Percentiles rank a stretch among this genome's conserved stretches.
Conservation (phyloP, 2,113 vertebrate species). For the Channa maculata region DNA sequence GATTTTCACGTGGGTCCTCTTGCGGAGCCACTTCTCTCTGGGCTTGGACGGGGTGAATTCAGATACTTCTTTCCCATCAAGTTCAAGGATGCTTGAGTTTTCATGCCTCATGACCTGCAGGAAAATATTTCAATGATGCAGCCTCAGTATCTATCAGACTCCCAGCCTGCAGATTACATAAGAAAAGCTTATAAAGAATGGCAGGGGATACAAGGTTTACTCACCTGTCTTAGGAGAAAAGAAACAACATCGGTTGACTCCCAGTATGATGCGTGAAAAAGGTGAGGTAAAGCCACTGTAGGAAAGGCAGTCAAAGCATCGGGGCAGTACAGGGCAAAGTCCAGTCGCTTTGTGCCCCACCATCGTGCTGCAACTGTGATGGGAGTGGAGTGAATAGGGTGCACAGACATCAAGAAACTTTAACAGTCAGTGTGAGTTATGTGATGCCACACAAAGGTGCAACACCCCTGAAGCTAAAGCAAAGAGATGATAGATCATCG, state of each 20-base stretch:
- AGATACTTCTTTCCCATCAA: constrained; percentile 94
- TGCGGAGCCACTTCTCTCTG: constrained; percentile 94
- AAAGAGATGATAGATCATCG: constrained; percentile 28
- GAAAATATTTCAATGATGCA: constrained; percentile 27
- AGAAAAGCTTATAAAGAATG: constrained; percentile 2
- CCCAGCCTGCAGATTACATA: neutral
- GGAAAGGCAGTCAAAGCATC: constrained; percentile 94
- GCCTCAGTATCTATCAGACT: neutral
- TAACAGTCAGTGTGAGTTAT: constrained; percentile 8
- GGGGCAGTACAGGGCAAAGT: constrained; percentile 96
- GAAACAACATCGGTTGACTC: constrained; percentile 96
- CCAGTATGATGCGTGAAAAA: constrained; percentile 98
- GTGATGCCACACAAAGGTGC: constrained; percentile 27
- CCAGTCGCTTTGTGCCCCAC: constrained; percentile 96
- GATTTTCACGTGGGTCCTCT: constrained; percentile 94
- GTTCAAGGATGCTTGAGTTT: constrained; percentile 91
- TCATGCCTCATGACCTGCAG: constrained; percentile 94
- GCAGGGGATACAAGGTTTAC: neutral
- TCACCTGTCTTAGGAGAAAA: constrained; percentile 89
- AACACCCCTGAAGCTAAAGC: constrained; percentile 40
- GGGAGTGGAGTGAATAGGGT: constrained; percentile 30
- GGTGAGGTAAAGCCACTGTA: constrained; percentile 92
- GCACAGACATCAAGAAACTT: constrained; percentile 34
- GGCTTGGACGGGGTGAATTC: constrained; percentile 96
- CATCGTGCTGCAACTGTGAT: constrained; percentile 91